Base-by-base conservation (phyloP, 1,140 invertebrate species). In the Latrodectus geometricus region DNA sequence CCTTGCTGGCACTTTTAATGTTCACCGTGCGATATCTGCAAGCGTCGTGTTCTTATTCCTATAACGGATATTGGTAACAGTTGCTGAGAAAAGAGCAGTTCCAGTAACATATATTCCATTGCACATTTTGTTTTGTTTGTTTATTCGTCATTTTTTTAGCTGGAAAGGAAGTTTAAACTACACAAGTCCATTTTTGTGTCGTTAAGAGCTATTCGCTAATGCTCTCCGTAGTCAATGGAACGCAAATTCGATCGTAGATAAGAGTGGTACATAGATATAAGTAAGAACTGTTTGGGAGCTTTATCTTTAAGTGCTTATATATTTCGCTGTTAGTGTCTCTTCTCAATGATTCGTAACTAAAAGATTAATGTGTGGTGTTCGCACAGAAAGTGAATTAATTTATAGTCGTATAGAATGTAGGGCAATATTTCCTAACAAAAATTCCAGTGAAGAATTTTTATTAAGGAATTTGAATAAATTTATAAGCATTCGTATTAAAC, bases 1-100 rank as follows among this genome's bases (percentile, higher is more conserved):
- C 49, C 65, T 81, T n/a, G 79, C 79, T 48, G 54, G 82, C 82
- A 72, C 76, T 86, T 86, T 86, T 86, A 78, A 77, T 86, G 83
- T 66, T 74, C 61, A 76, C 79, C 52, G 72, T 73, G 68, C 21
- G 68, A 73, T 50, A 11, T 61, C 54, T 61, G 11, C 54, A 61
- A 61, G 48, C 49, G 52, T 9, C 15, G 66, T 15, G 66, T 52
- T 83, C n/a, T 74, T 35, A 35, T 35, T 35, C 35, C 35, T 35
- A 35, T 35, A 17, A 52, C 49, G 72, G 65, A 69, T 52, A 84
- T 75, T 76, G 72, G 82, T 49, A 76, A 52, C 77, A 68, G 23
- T 48, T 75, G 82, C 21, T 76, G 61, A 35, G 68, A 74, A 48
- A 48, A 61, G 69, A 50, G 68, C 52, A 35, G 35, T 35, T 35